Percentiles rank a stretch among this genome's conserved stretches.
Evolutionary conservation across 2,888 invertebrate species (phyloP).

Genomic region (Meteorus colon): DNA sequence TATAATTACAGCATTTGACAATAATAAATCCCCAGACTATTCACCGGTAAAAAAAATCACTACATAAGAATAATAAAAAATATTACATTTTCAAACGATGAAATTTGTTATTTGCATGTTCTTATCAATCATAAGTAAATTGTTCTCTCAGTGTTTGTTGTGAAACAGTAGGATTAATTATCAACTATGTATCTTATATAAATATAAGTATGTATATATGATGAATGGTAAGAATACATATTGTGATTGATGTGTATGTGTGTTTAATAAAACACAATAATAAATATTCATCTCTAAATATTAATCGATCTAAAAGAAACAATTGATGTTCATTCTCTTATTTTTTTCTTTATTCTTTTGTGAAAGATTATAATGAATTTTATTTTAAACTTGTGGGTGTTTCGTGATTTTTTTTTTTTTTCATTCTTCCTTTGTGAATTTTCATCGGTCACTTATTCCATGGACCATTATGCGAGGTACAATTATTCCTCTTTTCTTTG

Average conservation of each 20-base stretch:
- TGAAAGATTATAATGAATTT: conserved; percentile 1
- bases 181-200: conserved; percentile 39
- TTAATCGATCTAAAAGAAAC: background rate
- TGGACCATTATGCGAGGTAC: background rate
- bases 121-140: background rate
- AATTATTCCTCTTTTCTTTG: background rate
- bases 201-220: conserved; percentile 21
- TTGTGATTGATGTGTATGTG: background rate
- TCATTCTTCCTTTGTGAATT: background rate
- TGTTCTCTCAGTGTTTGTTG: conserved; percentile 35
- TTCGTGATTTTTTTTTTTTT: background rate
- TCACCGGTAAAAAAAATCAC: too few species aligned
- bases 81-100: too few species aligned
- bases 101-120: too few species aligned
- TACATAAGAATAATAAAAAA: too few species aligned
- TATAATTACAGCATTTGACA: too few species aligned
- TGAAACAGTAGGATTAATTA: conserved; percentile 44
- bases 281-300: background rate
- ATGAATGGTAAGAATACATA: conserved; percentile 18
- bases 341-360: background rate
- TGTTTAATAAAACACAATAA: background rate
- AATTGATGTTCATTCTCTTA: background rate
- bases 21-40: too few species aligned
- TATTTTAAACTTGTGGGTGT: background rate
- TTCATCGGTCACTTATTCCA: background rate